Base-by-base conservation (phyloP, 2,888 invertebrate genomes). In the Tortrix viridana region DNA sequence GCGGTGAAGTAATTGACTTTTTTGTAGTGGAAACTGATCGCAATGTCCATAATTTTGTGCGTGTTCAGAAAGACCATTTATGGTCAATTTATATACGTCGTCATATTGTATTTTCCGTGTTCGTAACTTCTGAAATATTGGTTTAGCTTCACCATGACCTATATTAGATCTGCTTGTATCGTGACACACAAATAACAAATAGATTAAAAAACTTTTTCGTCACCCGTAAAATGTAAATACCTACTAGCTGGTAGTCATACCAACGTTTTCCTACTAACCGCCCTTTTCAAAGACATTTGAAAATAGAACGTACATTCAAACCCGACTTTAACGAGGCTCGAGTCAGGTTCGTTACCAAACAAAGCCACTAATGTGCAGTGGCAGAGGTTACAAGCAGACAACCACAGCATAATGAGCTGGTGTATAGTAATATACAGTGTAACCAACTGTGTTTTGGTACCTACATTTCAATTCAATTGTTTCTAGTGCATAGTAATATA, bases 341-440 rank as follows among this genome's bases (percentile, higher is more conserved):
- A 23, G 41, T 43, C 41, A 14, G 58, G 52, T 58, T 62, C 53
- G 65, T 65, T 62, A 58, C 54, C 53, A 61, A 52, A 65, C 62
- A 65, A 65, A 58, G 54, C 62, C 44, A 58, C 53, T 53, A 62
- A 62, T 57, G 58, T 53, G 47, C 41, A 19, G 61, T 49, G 57
- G 54, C 54, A 62, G 49, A 65, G 58, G 65, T 65, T 65, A 65
- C 47, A 49, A 57, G 46, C 22, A 48, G 37, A 58, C 62, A 61
- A 54, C 62, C 41, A 37, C 19, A 44, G 46, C 50, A 48, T 61
- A 61, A 57, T 53, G 61, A 65, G 46, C 38, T 16, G 46, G 46
- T 50, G 18, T 26, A 50, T 44, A 48, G 48, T 47, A 22, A 22
- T 22, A n/a, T 23, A 49, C 7, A 9, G 48, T 49, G 16, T 49